A percentile compares a stretch with the other conserved stretches of the same genome.
Conservation (phyloP, 2,888 invertebrate species). For the Synanthedon vespiformis region DNA sequence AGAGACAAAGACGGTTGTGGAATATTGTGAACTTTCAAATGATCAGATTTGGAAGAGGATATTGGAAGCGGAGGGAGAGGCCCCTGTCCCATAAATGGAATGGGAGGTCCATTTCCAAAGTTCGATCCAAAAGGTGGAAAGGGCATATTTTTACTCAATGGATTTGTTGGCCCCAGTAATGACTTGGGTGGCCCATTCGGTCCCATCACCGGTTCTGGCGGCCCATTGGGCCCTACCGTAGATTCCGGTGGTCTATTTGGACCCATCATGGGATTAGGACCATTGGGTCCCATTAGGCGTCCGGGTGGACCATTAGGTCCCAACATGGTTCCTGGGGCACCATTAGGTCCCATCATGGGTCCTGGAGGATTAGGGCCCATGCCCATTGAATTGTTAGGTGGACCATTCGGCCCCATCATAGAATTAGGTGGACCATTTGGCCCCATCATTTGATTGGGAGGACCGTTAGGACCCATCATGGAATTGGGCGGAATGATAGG, state of each 20-base stretch:
- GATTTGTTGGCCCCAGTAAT: too few relatives aligned
- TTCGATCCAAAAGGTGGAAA: constrained; percentile 37
- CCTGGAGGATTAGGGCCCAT: constrained; percentile 13
- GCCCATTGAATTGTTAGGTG: constrained; percentile 31
- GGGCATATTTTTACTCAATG: constrained; percentile 31
- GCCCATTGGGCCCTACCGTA: constrained; percentile 25
- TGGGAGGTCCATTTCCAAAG: constrained; percentile 33
- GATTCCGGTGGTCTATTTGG: constrained; percentile 35
- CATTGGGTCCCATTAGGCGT: constrained; percentile 26
- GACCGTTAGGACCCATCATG: constrained; percentile 30
- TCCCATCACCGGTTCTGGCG: constrained; percentile 33
- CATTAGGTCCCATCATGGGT: constrained; percentile 18
- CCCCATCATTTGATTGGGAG: constrained; percentile 35
- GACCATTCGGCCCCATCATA: constrained; percentile 30
- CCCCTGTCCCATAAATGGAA: constrained; percentile 40
- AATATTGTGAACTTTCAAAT: constrained; percentile 72
- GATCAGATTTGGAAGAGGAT: constrained; percentile 7
- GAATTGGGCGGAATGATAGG: constrained; percentile 19
- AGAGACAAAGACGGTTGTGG: constrained; percentile 68
- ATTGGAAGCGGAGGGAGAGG: constrained; percentile 18
- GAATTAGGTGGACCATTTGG: constrained; percentile 11
- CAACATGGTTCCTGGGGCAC: constrained; percentile 18
- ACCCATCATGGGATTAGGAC: constrained; percentile 30
- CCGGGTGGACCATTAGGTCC: constrained; percentile 24
- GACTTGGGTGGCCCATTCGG: constrained; percentile 5